Evolutionary conservation across 2,888 invertebrate species (phyloP).

Genomic region (Heteropelma amictum): DNA sequence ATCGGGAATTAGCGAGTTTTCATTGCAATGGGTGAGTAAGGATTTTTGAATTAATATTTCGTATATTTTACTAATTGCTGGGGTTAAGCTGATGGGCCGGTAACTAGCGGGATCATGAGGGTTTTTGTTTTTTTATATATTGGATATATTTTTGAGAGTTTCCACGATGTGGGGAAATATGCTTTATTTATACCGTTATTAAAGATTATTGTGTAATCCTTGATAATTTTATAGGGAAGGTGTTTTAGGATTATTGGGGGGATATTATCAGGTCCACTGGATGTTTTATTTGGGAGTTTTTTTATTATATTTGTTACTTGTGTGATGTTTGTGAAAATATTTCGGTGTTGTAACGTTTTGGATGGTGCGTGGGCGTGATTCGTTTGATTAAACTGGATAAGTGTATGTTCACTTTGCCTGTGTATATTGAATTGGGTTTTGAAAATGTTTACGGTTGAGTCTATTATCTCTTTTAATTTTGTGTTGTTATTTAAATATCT

Average conservation of each 20-base stretch:
- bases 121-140: conserved; percentile 3
- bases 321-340: not conserved
- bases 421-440: conserved; percentile 11
- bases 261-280: too few relatives aligned
- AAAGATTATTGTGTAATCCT: not conserved
- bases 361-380: not conserved
- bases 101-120: not conserved
- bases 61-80: conserved; percentile 7
- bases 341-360: not conserved
- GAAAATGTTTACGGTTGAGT: not conserved
- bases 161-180: not conserved
- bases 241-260: too few relatives aligned
- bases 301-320: not conserved
- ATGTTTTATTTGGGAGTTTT: not conserved
- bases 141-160: not conserved
- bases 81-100: conserved; percentile 6
- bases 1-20: conserved; percentile 2
- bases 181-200: not conserved
- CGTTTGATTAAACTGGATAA: not conserved
- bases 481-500: conserved; percentile 9
- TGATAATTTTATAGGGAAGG: too few relatives aligned
- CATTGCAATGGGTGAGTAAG: not conserved
- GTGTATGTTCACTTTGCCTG: not conserved
- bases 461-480: not conserved
- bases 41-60: conserved; percentile 6